Base-by-base conservation (phyloP, 2,797 vertebrate genomes). In the Cottoperca gobio region DNA sequence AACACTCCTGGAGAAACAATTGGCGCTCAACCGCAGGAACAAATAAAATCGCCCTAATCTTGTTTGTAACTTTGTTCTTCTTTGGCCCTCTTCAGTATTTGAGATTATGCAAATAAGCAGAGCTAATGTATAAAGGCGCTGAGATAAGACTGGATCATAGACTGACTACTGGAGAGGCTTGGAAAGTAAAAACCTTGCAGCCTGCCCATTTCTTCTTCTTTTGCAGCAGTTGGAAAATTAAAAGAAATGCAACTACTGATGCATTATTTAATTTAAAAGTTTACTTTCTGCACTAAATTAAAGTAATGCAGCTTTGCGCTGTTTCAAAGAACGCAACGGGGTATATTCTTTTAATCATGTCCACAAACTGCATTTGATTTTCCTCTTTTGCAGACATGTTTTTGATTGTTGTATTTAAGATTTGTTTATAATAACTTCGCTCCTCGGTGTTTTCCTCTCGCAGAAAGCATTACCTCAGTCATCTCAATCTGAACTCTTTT, bases 41-140 rank as follows among this genome's bases (percentile, higher is more conserved):
- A 95, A 95, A 95, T 95, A 95, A 90, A 93, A 86, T 88, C 81
- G 92, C 83, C 82, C 81, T 96, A 96, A 96, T 97, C 94, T 95
- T 94, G 90, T 96, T 96, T 96, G 94, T 94, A 95, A 95, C 93
- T 96, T 96, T 92, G 92, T 93, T 95, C 93, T 94, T 77, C 91
- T 91, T 94, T 94, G 91, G 93, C 93, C 93, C 79, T 91, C 86
- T 86, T 86, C 83, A 88, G 76, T 82, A 48, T 91, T 89, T 88
- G 83, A 93, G 92, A 94, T 94, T 93, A 93, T 93, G 93, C 54
- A 93, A 94, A 94, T 92, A 28, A 75, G 79, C 16, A 37, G 4
- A 63, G 87, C 87, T 89, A 88, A 92, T 83, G 88, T 90, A 92
- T 85, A 82, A 74, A 88, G 87, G 78, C 73, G 67, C 58, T 71